Conservation (phyloP, 2,888 invertebrate species). For the Hypselothyrea guttata region DNA sequence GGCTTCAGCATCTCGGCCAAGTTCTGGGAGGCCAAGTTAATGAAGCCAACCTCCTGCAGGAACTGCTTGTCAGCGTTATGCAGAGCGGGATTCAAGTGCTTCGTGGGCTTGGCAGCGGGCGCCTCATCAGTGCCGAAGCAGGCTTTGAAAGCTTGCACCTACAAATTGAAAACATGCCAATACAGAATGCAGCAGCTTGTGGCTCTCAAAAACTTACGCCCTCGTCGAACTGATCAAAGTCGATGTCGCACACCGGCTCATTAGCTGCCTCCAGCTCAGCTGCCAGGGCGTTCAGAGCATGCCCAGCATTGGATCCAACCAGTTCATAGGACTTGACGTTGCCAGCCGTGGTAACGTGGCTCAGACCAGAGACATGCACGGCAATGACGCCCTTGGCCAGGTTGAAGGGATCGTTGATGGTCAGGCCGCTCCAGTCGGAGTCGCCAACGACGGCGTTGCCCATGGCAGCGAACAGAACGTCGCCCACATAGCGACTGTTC, state of each 20-base stretch:
- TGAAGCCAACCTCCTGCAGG: slow-evolving; percentile 70
- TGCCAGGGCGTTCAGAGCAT: slow-evolving; percentile 84
- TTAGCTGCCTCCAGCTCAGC: slow-evolving; percentile 85
- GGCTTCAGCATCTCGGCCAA: slow-evolving; percentile 60
- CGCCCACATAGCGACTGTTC: slow-evolving; percentile 85
- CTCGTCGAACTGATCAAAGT: slow-evolving; percentile 85
- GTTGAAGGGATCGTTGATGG: slow-evolving; percentile 87
- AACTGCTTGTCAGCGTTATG: slow-evolving; percentile 79
- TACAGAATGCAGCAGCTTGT: too few species aligned
- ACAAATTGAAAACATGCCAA: background rate
- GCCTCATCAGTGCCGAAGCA: slow-evolving; percentile 71
- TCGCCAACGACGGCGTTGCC: slow-evolving; percentile 89
- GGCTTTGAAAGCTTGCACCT: slow-evolving; percentile 64
- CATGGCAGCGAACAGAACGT: slow-evolving; percentile 88
- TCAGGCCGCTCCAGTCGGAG: slow-evolving; percentile 87
- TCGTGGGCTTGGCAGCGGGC: slow-evolving; percentile 61
- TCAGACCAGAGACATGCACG: slow-evolving; percentile 87
- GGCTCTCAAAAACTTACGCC: slow-evolving; percentile 84
- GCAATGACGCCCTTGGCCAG: slow-evolving; percentile 88
- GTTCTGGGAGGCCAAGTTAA: slow-evolving; percentile 69
- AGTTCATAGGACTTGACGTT: slow-evolving; percentile 75
- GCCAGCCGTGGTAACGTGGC: slow-evolving; percentile 78
- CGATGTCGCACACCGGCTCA: slow-evolving; percentile 86
- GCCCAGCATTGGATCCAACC: slow-evolving; percentile 63
- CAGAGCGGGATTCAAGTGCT: slow-evolving; percentile 73